These are phyloP conservation scores for Nasua narica DNA, from an alignment of 2,797 vertebrate genomes.

Conservation along the genomic window DNA sequence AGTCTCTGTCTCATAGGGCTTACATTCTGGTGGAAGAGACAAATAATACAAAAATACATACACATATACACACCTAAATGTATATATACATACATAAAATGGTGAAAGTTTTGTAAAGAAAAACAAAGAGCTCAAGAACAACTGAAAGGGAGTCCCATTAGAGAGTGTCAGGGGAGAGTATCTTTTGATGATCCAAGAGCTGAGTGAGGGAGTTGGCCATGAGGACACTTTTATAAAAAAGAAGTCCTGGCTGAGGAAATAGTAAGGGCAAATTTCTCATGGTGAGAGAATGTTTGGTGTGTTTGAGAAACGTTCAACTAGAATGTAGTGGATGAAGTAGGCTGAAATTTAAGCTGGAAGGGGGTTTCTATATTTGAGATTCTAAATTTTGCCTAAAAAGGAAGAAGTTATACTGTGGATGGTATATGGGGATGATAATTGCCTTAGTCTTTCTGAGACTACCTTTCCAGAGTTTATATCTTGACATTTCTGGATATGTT, in stretches of 20 bases:
- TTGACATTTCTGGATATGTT: conserved; percentile 5
- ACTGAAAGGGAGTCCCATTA: background rate
- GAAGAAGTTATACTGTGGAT: background rate
- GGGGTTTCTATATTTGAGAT: background rate
- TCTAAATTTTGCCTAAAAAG: background rate
- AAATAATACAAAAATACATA: background rate
- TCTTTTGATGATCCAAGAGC: background rate
- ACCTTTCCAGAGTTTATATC: background rate
- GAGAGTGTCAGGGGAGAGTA: background rate
- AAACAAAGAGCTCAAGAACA: background rate
- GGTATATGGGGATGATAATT: background rate
- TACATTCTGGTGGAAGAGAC: background rate
- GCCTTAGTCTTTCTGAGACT: background rate
- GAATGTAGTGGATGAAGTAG: background rate
- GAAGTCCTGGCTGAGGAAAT: background rate
- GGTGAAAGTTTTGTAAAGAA: background rate
- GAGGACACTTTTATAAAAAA: background rate
- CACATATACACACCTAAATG: background rate
- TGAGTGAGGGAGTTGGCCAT: background rate
- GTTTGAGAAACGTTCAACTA: background rate
- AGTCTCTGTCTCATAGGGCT: background rate
- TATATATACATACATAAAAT: background rate
- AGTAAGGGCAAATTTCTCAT: background rate
- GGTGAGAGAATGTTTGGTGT: background rate
- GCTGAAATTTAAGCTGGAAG: background rate